Base-by-base conservation (phyloP, 1,140 invertebrate species). In the Cotesia chilonis region DNA sequence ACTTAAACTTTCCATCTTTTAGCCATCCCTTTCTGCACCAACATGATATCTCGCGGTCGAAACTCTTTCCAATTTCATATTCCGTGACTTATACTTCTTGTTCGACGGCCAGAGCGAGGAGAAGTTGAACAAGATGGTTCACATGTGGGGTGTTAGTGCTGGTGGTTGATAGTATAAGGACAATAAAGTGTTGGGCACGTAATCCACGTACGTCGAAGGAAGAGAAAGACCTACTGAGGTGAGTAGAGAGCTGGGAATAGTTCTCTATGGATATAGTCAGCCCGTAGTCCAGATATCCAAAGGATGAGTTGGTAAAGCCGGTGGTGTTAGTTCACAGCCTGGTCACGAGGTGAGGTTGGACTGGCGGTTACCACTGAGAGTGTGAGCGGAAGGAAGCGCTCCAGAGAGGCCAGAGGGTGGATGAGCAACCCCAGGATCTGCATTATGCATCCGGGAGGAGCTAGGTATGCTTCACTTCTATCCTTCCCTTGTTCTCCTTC, bases 401-500 rank as follows among this genome's bases (percentile, higher is more conserved):
- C 57, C 10, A 51, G 17, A 47, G 63, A 7, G 41, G 14, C 37
- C 47, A 66, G 35, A 37, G 52, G n/a, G 55, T 65, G 69, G 69
- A 68, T 69, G 73, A 67, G 41, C 17, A 73, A 78, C 71, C 76
- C 65, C 72, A 71, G 76, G 73, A 71, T 79, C 76, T 82, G 76
- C 81, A 83, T 82, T 82, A 83, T 83, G 81, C 81, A 83, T 83
- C 78, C 68, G 64, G 75, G 67, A 76, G 76, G 37, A 55, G 71
- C 65, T 68, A 9, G 51, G 66, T 55, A 12, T 68, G 17, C 51
- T 66, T 54, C n/a, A 14, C 28, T 28, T 28, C 28, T 10, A 14
- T 64, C 36, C 7, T 59, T 9, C 10, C 4, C 41, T 47, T 47
- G 6, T 47, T 47, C 41, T 47, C 10, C 4, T 47, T 47, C 41